Evolutionary conservation across 1,140 invertebrate species (phyloP).

Genomic region (Lordiphosa mommai): DNA sequence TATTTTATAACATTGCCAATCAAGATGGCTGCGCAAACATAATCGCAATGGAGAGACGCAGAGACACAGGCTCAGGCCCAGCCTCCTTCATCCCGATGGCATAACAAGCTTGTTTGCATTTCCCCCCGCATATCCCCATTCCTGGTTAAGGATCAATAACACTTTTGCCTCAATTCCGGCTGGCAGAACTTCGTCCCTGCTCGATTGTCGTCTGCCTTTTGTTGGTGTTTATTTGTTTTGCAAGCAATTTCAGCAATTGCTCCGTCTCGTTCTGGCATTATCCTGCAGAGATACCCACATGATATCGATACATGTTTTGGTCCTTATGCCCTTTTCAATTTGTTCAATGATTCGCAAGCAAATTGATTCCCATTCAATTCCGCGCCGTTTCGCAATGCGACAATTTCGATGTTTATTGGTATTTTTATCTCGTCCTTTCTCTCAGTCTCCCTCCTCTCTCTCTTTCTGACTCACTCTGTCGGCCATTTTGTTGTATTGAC

Average conservation of each 20-base stretch:
- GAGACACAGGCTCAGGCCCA: constrained; percentile 19
- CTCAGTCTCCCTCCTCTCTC: neutral
- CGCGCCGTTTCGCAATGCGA: constrained; percentile 70
- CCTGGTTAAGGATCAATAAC: constrained; percentile 73
- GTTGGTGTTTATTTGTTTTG: constrained; percentile 74
- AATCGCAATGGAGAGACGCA: constrained; percentile 56
- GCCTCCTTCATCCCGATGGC: constrained; percentile 19
- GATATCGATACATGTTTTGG: constrained; percentile 33
- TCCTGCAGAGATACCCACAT: constrained; percentile 33
- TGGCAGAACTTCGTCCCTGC: constrained; percentile 16
- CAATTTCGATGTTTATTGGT: constrained; percentile 78
- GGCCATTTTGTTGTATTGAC: constrained; percentile 64
- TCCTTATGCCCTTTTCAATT: constrained; percentile 75
- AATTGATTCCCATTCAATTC: constrained; percentile 79
- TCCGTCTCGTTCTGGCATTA: constrained; percentile 19
- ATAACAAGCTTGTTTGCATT: constrained; percentile 63
- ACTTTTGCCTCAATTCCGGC: constrained; percentile 71
- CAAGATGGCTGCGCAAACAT: constrained; percentile 63
- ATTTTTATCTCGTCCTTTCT: constrained; percentile 19
- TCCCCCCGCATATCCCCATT: constrained; percentile 18
- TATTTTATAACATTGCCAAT: constrained; percentile 80
- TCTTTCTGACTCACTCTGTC: constrained; percentile 12
- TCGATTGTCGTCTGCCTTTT: constrained; percentile 31
- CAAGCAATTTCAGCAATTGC: constrained; percentile 67
- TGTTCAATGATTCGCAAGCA: constrained; percentile 79